Evolutionary conservation across 2,888 invertebrate species (phyloP), one percentile per base, ranked within the genome.

Genomic region (Epinotia ramella): DNA sequence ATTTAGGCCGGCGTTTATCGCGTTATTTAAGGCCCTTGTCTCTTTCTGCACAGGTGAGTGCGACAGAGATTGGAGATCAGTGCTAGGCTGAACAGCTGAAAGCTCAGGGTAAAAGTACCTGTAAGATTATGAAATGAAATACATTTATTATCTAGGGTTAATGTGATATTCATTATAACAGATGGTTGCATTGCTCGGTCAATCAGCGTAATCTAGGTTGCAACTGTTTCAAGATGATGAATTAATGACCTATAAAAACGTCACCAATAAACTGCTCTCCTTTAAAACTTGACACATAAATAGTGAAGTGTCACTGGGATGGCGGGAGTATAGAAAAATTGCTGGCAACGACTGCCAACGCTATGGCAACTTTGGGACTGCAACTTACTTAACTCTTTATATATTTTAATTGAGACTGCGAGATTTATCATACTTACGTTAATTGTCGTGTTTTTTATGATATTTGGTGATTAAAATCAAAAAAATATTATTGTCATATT

Each of bases 11-110:
- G n/a, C 16, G n/a, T 49, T 46, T 65, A 24, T 49, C 28, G 49
- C 24, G n/a, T 24, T 65, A 46, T 1, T 49, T 53, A 40, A 9
- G 16, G 7, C 3, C 13, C 12, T 13, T 64, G 53, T 66, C 66
- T 66, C 66, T 24, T n/a, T 66, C 66, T n/a, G 33, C n/a, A 6
- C 53, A 53, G 53, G 66, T 66, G 13, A 53, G 66, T 53, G 66
- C 16, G 53, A 66, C 28, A 12, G 53, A 16, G n/a, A 53, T 66
- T 33, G 16, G 66, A 28, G 13, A 63, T 28, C 2, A 13, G 18
- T 28, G 49, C n/a, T 44, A 28, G 16, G 28, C 66, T 11, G 28
- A 49, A 3, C 46, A 46, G 24, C 24, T 24, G 44, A 24, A 3
- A 66, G 28, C n/a, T 16, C n/a, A 3, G 3, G 49, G 28, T 28